Percentiles rank a stretch among this genome's conserved stretches.
Evolutionary conservation across 2,797 vertebrate species (phyloP).

Genomic region (Hirundo rustica): DNA sequence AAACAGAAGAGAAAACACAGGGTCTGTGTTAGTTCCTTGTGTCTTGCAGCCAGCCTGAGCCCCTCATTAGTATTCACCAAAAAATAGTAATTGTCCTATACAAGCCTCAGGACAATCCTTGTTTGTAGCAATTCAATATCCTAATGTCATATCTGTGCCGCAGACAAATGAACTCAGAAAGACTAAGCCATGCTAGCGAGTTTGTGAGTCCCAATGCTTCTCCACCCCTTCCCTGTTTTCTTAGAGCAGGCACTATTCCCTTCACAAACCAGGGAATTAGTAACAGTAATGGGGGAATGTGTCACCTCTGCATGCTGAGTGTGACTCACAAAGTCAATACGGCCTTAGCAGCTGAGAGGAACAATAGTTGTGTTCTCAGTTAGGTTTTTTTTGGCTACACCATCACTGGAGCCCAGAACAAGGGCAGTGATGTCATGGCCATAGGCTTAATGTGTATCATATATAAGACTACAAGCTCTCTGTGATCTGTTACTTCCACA

Average conservation of each 20-base stretch:
- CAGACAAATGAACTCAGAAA: not conserved
- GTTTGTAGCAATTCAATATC: not conserved
- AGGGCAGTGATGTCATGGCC: constrained; percentile 34
- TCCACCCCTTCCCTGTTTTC: not conserved
- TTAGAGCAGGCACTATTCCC: not conserved
- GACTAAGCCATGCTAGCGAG: not conserved
- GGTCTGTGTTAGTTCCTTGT: not conserved
- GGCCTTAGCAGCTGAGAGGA: not conserved
- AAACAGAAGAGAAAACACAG: not conserved
- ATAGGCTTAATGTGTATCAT: not conserved
- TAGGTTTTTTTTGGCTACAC: not conserved
- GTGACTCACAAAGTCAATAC: constrained; percentile 2
- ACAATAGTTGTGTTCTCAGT: not conserved
- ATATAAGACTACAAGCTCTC: not conserved
- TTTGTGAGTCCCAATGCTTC: not conserved
- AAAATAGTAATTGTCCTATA: not conserved
- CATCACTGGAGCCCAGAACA: not conserved
- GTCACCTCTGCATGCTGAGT: not conserved
- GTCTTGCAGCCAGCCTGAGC: not conserved
- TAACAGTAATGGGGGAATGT: not conserved
- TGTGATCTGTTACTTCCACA: constrained; percentile 40
- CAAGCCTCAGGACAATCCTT: not conserved
- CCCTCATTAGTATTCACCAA: not conserved
- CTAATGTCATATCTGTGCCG: not conserved
- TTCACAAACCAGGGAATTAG: not conserved